Evolutionary conservation across 2,113 vertebrate genomes (phyloP), one percentile per base, ranked within the genome.

Genomic region (Sinocyclocheilus anophthalmus): DNA sequence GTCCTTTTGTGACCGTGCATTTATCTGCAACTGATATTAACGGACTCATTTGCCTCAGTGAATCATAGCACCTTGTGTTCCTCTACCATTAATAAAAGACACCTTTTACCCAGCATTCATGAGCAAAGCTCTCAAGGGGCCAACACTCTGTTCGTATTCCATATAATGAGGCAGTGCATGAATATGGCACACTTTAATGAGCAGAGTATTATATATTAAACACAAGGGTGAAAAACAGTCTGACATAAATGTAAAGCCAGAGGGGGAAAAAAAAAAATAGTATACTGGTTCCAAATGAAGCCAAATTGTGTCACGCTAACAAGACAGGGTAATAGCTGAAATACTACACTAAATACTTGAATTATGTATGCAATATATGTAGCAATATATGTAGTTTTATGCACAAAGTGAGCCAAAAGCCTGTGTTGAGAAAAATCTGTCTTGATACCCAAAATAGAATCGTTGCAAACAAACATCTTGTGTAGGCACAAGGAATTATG

Each of bases 11-110:
- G 45, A 70, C 81, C 11, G 7, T 24, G 53, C 57, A 77, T 81
- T 77, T 77, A 82, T 88, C 76, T 83, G 57, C 39, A 26, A 42
- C 30, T 53, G 63, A 67, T 88, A 86, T 86, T 86, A 86, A 83
- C 72, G 55, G 73, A 70, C 33, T 26, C 65, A 80, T 73, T 83
- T 79, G 80, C 42, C 55, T 69, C 24, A 48, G 78, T 65, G 85
- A 76, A 81, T 76, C 55, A 82, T 16, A 39, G 67, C 42, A 81
- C 39, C 57, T 63, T 48, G 53, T 45, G 22, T 73, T 75, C 65
- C 39, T 30, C 77, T 33, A 65, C 53, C 18, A 30, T 82, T 73
- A 82, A 65, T 50, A 76, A 73, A 69, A 14, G 82, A 73, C 76
- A 24, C 13, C 37, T 50, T 30, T 82, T 82, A 26, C 4, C 26